A percentile compares a stretch with the other conserved stretches of the same genome.
These are phyloP conservation scores for Operophtera brumata DNA, from an alignment of 2,888 invertebrate species.

Conservation along the genomic window DNA sequence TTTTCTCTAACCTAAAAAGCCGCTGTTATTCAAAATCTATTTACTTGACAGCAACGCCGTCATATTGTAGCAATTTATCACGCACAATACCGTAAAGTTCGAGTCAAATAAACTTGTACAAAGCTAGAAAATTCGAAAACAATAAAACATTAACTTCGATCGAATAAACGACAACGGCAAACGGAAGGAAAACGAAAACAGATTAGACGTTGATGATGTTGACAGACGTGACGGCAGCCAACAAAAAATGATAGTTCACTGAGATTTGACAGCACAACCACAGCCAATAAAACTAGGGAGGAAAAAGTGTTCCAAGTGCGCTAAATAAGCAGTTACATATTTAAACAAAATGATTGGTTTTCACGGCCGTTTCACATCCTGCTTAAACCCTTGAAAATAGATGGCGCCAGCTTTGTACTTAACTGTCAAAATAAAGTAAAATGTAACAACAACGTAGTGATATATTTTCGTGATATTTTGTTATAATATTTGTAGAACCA, in stretches of 20 bases:
- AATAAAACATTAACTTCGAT: slow-evolving; percentile 30
- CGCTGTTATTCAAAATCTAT: slow-evolving; percentile 38
- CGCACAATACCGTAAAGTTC: slow-evolving; percentile 31
- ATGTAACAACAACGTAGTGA: no score
- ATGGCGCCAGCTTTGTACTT: no score
- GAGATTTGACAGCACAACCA: background rate
- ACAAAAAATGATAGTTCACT: slow-evolving; percentile 3
- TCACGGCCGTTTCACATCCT: no score
- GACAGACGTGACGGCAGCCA: background rate
- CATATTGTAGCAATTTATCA: slow-evolving; percentile 14
- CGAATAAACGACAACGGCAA: slow-evolving; percentile 27
- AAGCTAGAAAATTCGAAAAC: slow-evolving; percentile 22
- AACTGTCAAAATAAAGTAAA: no score
- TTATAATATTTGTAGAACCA: no score
- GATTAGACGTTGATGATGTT: slow-evolving; percentile 1
- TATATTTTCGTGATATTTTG: no score
- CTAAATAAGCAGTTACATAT: no score
- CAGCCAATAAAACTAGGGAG: background rate
- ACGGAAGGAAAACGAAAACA: slow-evolving; percentile 18
- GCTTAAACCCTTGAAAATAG: no score
- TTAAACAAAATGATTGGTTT: no score
- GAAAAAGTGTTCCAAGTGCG: background rate
- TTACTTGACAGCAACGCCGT: slow-evolving; percentile 3
- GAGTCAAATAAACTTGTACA: slow-evolving; percentile 30
- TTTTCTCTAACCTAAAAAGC: slow-evolving; percentile 64